Evolutionary conservation across 2,113 vertebrate species (phyloP), one percentile per base, ranked within the genome.

Genomic region (Fulica atra): DNA sequence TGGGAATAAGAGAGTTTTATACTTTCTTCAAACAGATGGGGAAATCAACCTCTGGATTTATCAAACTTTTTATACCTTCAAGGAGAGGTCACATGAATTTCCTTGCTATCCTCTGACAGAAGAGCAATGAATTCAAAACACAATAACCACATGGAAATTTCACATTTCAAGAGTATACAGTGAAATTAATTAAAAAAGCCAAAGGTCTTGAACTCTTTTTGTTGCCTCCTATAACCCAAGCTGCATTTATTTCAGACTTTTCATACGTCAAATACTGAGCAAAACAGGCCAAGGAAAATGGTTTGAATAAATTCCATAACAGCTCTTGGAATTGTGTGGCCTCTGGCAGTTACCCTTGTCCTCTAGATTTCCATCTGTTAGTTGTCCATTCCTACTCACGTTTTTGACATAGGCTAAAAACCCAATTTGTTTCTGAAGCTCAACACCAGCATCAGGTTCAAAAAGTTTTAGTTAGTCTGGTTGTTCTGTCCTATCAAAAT

Each of bases 261-360:
- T 95, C 65, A 19, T 50, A 81, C 5, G 2, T 81, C 92, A 95
- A 88, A 88, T 31, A 38, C 35, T 14, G 76, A 94, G 85, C 40
- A 84, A 70, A 86, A 81, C 6, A 61, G 61, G 90, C 82, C 92
- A 94, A 96, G 77, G 64, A 86, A 93, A 94, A 94, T 5, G 60
- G 80, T 48, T 80, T 35, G 61, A 35, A 38, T 31, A 20, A 96
- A 96, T 59, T 81, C 73, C 91, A 91, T 5, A 2, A 91, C 94
- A 95, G 63, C 70, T 79, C 92, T 60, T 0, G 1, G 74, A 89
- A 84, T 36, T 88, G 66, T 7, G 35, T 50, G 74, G 83, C 80
- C 86, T 71, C 89, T 84, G 82, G 92, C 93, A 88, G 36, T 56
- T 60, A 59, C 65, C 48, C 48, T 51, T 36, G 18, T 28, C 40